Evolutionary conservation across 2,888 invertebrate genomes (phyloP).

Genomic region (Malthinus seriepunctatus): DNA sequence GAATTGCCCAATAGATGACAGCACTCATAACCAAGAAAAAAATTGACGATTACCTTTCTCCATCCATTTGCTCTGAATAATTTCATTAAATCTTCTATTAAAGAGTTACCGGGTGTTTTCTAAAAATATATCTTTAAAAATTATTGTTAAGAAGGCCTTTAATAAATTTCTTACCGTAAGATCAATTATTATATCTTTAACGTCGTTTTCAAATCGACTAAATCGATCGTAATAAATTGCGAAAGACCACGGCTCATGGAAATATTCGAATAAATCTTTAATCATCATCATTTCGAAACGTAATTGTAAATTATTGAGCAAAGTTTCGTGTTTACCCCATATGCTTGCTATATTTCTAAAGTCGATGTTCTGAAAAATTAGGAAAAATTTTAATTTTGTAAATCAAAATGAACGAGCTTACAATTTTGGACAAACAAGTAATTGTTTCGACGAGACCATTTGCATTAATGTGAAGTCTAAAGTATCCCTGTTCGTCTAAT

Average conservation of each 20-base stretch:
- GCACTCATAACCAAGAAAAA: too few species aligned
- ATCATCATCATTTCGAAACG: constrained; percentile 66
- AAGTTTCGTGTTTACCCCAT: constrained; percentile 74
- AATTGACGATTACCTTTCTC: constrained; percentile 40
- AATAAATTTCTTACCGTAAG: constrained; percentile 10
- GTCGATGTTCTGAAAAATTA: constrained; percentile 57
- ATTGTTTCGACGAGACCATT: constrained; percentile 61
- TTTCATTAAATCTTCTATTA: constrained; percentile 41
- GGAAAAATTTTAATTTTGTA: not conserved
- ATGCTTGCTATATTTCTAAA: constrained; percentile 62
- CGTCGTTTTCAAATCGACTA: constrained; percentile 51
- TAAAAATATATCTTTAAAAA: constrained; percentile 23
- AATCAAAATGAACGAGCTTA: constrained; percentile 40
- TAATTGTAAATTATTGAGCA: constrained; percentile 67
- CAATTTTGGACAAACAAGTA: constrained; percentile 63
- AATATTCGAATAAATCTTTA: constrained; percentile 68
- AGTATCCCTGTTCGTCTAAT: constrained; percentile 58
- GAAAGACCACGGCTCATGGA: constrained; percentile 67
- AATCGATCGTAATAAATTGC: constrained; percentile 68
- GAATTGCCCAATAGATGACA: too few species aligned
- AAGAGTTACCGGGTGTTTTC: constrained; percentile 36
- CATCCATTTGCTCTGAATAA: constrained; percentile 42
- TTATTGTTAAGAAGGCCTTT: not conserved
- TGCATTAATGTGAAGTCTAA: constrained; percentile 63
- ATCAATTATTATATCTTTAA: constrained; percentile 38